Evolutionary conservation across 2,888 invertebrate species (phyloP).

Genomic region (Leptinotarsa juncta): DNA sequence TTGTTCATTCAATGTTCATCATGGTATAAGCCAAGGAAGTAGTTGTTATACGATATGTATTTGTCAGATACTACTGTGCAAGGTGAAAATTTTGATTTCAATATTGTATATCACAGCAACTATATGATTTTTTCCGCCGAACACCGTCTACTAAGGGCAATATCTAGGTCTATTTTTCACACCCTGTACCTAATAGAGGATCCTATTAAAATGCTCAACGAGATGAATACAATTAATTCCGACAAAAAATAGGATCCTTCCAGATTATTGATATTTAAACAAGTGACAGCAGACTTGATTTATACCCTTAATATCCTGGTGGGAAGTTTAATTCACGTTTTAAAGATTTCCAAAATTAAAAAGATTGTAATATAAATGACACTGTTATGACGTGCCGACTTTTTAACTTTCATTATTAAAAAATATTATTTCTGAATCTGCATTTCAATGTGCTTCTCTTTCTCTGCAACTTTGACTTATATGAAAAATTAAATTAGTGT

Average conservation of each 20-base stretch:
- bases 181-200: not conserved
- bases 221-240: slow-evolving; percentile 9
- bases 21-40: too few relatives aligned
- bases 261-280: slow-evolving; percentile 62
- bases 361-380: slow-evolving; percentile 64
- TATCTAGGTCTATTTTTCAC: not conserved
- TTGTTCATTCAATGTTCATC: too few relatives aligned
- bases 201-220: not conserved
- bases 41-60: too few relatives aligned
- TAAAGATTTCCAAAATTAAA: slow-evolving; percentile 64
- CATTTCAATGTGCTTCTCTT: slow-evolving; percentile 55
- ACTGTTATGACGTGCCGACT: slow-evolving; percentile 62
- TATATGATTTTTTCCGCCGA: not conserved
- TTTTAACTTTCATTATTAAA: slow-evolving; percentile 63
- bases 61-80: too few relatives aligned
- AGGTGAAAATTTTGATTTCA: too few relatives aligned
- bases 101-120: not conserved
- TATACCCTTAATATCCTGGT: slow-evolving; percentile 63
- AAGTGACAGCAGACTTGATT: slow-evolving; percentile 62
- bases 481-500: slow-evolving; percentile 46
- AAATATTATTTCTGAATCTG: slow-evolving; percentile 61
- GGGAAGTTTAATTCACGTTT: slow-evolving; percentile 61
- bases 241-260: slow-evolving; percentile 14
- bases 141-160: not conserved
- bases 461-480: slow-evolving; percentile 42